Percentiles rank a stretch among this genome's conserved stretches.
These are phyloP conservation scores for Autographa gamma DNA, from an alignment of 2,888 invertebrate genomes.

Conservation along the genomic window DNA sequence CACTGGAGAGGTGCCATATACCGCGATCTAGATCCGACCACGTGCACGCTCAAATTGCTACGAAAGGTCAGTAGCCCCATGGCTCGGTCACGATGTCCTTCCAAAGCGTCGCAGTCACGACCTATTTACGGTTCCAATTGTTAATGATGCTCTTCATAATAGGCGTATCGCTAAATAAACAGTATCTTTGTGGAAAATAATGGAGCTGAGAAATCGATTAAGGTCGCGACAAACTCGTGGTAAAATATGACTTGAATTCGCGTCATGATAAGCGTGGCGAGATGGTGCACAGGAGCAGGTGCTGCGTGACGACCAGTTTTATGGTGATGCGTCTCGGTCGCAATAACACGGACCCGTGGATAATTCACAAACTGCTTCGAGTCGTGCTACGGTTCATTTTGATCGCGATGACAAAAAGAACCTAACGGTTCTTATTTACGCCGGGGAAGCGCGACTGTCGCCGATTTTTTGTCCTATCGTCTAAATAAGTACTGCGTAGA, in stretches of 20 bases:
- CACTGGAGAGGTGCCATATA: slow-evolving; percentile 52
- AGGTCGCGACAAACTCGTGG: slow-evolving; percentile 62
- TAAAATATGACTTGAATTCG: slow-evolving; percentile 67
- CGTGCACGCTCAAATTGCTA: slow-evolving; percentile 74
- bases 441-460: slow-evolving; percentile 58
- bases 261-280: slow-evolving; percentile 67
- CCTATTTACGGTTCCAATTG: slow-evolving; percentile 84
- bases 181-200: slow-evolving; percentile 46
- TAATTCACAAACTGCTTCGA: slow-evolving; percentile 74
- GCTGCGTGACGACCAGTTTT: slow-evolving; percentile 70
- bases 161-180: slow-evolving; percentile 55
- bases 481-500: slow-evolving; percentile 30
- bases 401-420: slow-evolving; percentile 70
- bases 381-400: slow-evolving; percentile 65
- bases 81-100: slow-evolving; percentile 82
- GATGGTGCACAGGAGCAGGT: slow-evolving; percentile 60
- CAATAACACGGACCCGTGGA: slow-evolving; percentile 68
- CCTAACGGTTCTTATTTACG: slow-evolving; percentile 72
- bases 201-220: slow-evolving; percentile 72
- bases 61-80: slow-evolving; percentile 82
- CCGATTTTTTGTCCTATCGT: slow-evolving; percentile 59
- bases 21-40: slow-evolving; percentile 71
- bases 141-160: slow-evolving; percentile 63
- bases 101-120: slow-evolving; percentile 79
- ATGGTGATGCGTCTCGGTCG: slow-evolving; percentile 61